Evolutionary conservation across 2,113 vertebrate genomes (phyloP), one percentile per base, ranked within the genome.

Genomic region (Pseudorhombus dupliciocellatus): DNA sequence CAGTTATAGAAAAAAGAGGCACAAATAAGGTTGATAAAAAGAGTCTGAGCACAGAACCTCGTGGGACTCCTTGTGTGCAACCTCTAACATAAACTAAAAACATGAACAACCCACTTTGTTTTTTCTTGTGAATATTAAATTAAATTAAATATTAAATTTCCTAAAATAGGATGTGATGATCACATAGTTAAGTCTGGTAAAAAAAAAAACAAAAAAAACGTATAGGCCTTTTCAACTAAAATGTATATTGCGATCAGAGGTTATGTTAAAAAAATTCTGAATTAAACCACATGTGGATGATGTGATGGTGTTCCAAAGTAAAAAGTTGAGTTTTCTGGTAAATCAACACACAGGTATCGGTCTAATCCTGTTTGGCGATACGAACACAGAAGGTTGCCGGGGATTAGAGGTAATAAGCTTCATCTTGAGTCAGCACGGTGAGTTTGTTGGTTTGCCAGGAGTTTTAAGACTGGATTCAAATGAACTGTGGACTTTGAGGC

Each of bases 371-470:
- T 54, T 56, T 65, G 69, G 77, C 73, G 65, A 84, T 21, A 62
- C 77, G 73, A 73, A 75, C 80, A 75, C 69, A 68, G 66, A 70
- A 50, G 55, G 71, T 7, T 68, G 68, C 30, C 65, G 10, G 58
- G 81, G 85, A 84, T 89, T 84, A 83, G 73, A 64, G 65, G 68
- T 69, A 77, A 86, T 81, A 76, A 77, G 56, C 42, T 77, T 50
- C 9, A 9, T 70, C 60, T 82, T 62, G 79, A 80, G 73, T 60
- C 83, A 78, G 85, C 74, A 73, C 5, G 61, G 70, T 24, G 76
- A 73, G 50, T 79, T 59, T 79, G 80, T 80, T 24, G 74, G 68
- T 68, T 75, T 70, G 54, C 40, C 42, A 28, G 48, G 20, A 37
- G 28, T 53, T 80, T 83, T 60, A 63, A 59, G 62, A 58, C 30